Evolutionary conservation across 2,888 invertebrate species (phyloP).

Genomic region (Aromia moschata): DNA sequence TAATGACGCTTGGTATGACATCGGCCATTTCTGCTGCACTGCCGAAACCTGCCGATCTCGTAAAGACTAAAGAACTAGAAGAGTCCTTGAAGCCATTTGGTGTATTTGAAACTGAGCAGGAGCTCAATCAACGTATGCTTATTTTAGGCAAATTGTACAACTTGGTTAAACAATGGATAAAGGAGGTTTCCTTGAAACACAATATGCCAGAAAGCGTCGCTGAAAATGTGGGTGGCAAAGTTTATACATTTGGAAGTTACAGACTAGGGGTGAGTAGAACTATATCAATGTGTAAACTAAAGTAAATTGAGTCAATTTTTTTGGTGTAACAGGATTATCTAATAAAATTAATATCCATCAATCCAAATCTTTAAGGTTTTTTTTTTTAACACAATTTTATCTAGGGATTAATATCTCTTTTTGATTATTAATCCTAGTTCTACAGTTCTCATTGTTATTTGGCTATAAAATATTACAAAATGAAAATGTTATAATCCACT

Average conservation of each 20-base stretch:
- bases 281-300: too few relatives aligned
- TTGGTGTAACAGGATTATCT: too few relatives aligned
- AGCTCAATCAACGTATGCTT: constrained; percentile 89
- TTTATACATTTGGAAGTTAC: constrained; percentile 99
- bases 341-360: too few relatives aligned
- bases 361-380: too few relatives aligned
- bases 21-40: constrained; percentile 91
- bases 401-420: too few relatives aligned
- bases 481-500: too few relatives aligned
- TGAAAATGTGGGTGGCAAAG: constrained; percentile 94
- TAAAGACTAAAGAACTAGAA: constrained; percentile 80
- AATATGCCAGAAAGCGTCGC: constrained; percentile 93
- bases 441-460: too few relatives aligned
- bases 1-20: constrained; percentile 87
- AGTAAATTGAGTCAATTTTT: too few relatives aligned
- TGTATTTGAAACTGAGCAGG: constrained; percentile 90
- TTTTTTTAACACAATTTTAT: too few relatives aligned
- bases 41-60: constrained; percentile 81
- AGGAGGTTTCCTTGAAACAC: constrained; percentile 84
- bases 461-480: too few relatives aligned
- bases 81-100: constrained; percentile 83
- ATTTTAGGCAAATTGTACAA: constrained; percentile 86
- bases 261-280: constrained; percentile 82
- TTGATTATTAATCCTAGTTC: too few relatives aligned
- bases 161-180: constrained; percentile 94